Evolutionary conservation across 1,140 invertebrate genomes (phyloP).

Genomic region (Drosophila triauraria): DNA sequence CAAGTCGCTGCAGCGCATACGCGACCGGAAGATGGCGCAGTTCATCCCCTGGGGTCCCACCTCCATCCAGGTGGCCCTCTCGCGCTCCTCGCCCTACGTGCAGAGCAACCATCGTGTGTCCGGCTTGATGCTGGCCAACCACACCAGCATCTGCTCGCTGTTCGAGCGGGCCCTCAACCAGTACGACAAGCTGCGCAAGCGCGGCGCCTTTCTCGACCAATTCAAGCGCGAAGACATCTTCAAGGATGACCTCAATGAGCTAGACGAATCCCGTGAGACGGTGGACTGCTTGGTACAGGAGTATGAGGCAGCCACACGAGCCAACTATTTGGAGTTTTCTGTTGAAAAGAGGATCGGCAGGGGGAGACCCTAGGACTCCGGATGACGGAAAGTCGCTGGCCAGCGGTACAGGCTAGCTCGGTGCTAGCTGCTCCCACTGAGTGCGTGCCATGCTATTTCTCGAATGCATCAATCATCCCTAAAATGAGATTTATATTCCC

Average conservation of each 20-base stretch:
- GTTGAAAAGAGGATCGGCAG: constrained; percentile 36
- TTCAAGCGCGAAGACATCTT: constrained; percentile 98
- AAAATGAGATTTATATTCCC: neutral
- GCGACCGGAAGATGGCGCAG: constrained; percentile 97
- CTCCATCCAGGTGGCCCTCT: constrained; percentile 98
- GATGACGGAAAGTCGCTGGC: constrained; percentile 45
- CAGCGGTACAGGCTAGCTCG: neutral
- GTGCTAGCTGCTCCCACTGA: neutral
- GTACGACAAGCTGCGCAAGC: constrained; percentile 97
- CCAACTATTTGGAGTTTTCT: constrained; percentile 92
- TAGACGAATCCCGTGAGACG: constrained; percentile 95
- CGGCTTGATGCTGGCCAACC: constrained; percentile 98
- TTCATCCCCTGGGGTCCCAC: constrained; percentile 99
- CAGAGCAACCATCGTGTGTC: constrained; percentile 97
- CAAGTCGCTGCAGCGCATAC: constrained; percentile 93
- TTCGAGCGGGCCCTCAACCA: constrained; percentile 92
- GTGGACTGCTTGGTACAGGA: constrained; percentile 97
- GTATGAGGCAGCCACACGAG: constrained; percentile 96
- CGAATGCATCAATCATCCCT: constrained; percentile 21
- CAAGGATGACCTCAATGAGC: constrained; percentile 95
- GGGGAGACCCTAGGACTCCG: neutral
- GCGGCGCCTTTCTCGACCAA: constrained; percentile 98
- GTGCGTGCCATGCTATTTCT: constrained; percentile 46
- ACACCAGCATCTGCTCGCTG: constrained; percentile 96
- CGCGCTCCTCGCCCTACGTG: constrained; percentile 97